A percentile compares a stretch with the other conserved stretches of the same genome.
phyloP scores from a whole-genome alignment of 2,113 vertebrate species.

The Ptychochromis oligacanthus region DNA sequence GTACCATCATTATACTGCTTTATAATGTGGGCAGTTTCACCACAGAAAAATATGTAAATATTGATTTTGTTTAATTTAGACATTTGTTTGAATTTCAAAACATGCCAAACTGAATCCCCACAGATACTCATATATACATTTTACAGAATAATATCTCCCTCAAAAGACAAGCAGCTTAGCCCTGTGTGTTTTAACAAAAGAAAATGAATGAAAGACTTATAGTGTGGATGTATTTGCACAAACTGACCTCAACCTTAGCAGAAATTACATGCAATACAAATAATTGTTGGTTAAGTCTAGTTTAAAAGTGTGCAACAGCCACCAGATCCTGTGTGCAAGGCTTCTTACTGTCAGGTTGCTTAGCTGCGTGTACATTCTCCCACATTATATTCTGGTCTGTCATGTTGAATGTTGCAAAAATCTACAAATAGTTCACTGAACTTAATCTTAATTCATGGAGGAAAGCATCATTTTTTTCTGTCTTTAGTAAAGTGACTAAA shows the following conservation, averaged over 20 bases:
- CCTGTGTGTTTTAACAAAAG: background rate
- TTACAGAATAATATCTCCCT: background rate
- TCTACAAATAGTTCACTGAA: slow-evolving; percentile 14
- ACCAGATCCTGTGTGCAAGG: background rate
- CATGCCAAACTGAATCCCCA: background rate
- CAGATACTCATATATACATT: background rate
- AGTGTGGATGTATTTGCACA: background rate
- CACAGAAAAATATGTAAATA: background rate
- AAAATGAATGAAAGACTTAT: background rate
- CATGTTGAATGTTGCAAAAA: background rate
- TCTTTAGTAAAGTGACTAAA: slow-evolving; percentile 29
- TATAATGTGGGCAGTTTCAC: background rate
- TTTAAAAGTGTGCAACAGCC: background rate
- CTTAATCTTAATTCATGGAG: slow-evolving; percentile 14
- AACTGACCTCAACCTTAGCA: background rate
- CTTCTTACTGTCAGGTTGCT: background rate
- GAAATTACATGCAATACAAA: background rate
- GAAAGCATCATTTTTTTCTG: background rate
- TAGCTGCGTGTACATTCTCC: slow-evolving; percentile 17
- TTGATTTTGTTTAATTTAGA: background rate
- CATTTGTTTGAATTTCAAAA: background rate
- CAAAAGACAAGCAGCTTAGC: background rate
- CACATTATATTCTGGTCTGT: slow-evolving; percentile 2
- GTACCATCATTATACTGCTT: background rate
- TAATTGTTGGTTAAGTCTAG: background rate